Evolutionary conservation across 2,888 invertebrate genomes (phyloP).

Genomic region (Drosophila falleni): DNA sequence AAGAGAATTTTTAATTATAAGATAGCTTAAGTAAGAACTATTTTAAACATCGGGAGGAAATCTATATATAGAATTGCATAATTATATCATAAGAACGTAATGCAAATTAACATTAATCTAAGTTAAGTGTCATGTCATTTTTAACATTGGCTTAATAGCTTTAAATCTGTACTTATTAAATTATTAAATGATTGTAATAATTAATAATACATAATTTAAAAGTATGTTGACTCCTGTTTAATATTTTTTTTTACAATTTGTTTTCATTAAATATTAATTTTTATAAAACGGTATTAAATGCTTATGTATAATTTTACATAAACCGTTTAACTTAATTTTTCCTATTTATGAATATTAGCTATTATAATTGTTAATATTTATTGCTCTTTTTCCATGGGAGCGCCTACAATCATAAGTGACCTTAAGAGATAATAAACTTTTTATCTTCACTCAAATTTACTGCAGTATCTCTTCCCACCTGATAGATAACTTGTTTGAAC

Average conservation of each 20-base stretch:
- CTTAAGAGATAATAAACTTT: neutral
- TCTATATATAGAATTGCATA: too few relatives aligned
- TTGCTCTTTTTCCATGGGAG: neutral
- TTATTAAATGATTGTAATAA: neutral
- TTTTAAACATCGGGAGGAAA: too few relatives aligned
- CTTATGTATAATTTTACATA: neutral
- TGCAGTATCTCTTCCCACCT: neutral
- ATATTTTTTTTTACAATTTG: neutral
- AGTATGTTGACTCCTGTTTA: neutral
- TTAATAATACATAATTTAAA: neutral
- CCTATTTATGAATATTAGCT: neutral
- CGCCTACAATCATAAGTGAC: neutral
- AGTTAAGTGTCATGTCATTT: neutral
- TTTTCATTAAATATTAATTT: neutral
- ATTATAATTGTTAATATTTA: neutral
- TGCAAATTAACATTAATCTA: neutral
- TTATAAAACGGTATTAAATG: neutral
- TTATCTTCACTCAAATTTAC: neutral
- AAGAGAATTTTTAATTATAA: neutral
- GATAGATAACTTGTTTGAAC: neutral
- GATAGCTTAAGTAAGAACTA: neutral
- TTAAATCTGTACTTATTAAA: neutral
- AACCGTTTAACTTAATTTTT: neutral
- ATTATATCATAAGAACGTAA: too few relatives aligned
- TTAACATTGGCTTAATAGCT: neutral